These are phyloP conservation scores for Alcedo quadribrachys DNA, from an alignment of 2,797 vertebrate species.

Conservation along the genomic window DNA sequence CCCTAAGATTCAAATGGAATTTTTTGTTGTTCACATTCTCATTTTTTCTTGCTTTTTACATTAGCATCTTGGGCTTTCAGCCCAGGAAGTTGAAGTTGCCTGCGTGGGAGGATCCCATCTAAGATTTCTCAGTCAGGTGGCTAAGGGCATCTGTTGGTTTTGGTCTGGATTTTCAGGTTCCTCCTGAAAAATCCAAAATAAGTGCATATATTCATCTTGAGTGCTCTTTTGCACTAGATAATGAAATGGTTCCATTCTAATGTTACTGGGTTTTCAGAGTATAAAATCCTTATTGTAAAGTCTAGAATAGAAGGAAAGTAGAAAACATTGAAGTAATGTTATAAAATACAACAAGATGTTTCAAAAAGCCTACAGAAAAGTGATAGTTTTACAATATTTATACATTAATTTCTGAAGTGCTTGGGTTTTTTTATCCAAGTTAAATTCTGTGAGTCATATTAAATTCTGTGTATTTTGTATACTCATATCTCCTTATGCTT, in stretches of 20 bases:
- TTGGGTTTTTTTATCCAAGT: background rate
- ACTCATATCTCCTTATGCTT: background rate
- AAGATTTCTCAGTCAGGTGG: background rate
- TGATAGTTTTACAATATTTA: background rate
- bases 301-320: background rate
- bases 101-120: accelerated
- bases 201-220: background rate
- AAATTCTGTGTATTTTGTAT: background rate
- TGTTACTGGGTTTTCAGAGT: background rate
- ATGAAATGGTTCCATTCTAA: background rate
- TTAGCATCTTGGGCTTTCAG: background rate
- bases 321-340: background rate
- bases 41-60: background rate
- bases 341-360: background rate
- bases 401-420: background rate
- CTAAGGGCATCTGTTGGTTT: background rate
- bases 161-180: background rate
- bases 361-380: background rate
- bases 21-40: background rate
- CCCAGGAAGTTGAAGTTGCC: background rate
- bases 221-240: background rate
- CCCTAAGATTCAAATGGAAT: background rate
- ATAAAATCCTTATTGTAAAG: background rate
- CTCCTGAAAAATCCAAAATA: background rate
- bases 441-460: background rate